Evolutionary conservation across 2,113 vertebrate genomes (phyloP).

Genomic region (Pterophyllum scalare): DNA sequence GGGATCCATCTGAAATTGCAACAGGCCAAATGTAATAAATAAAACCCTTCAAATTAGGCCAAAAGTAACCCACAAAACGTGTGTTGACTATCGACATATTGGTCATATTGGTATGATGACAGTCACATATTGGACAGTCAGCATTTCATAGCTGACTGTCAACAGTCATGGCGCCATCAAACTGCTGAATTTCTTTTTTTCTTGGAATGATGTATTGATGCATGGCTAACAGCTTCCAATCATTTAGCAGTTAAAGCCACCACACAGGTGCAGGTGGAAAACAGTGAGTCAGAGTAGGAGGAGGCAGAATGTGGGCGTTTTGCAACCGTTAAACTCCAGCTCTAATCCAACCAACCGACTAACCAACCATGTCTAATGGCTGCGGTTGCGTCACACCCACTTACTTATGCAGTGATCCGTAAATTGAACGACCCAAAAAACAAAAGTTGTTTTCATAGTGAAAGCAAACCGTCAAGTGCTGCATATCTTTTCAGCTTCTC

Average conservation of each 20-base stretch:
- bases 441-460: not conserved
- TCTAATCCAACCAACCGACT: not conserved
- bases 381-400: not conserved
- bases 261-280: not conserved
- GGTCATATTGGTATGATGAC: too few relatives aligned
- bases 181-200: not conserved
- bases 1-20: too few relatives aligned
- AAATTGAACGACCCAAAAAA: not conserved
- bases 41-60: not conserved
- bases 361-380: not conserved
- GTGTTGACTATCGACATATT: slow-evolving; percentile 16
- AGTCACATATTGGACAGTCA: too few relatives aligned
- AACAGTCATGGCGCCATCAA: slow-evolving; percentile 27
- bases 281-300: not conserved
- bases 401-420: not conserved
- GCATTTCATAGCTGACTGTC: slow-evolving; percentile 7
- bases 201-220: not conserved
- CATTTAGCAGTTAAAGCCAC: not conserved
- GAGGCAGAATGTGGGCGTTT: not conserved
- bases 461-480: not conserved
- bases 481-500: not conserved
- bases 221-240: not conserved
- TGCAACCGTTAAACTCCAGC: fast-evolving
- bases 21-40: not conserved
- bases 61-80: not conserved